Percentiles rank a stretch among this genome's conserved stretches.
Conservation (phyloP, 2,888 invertebrate genomes). For the Lamproptera curius region DNA sequence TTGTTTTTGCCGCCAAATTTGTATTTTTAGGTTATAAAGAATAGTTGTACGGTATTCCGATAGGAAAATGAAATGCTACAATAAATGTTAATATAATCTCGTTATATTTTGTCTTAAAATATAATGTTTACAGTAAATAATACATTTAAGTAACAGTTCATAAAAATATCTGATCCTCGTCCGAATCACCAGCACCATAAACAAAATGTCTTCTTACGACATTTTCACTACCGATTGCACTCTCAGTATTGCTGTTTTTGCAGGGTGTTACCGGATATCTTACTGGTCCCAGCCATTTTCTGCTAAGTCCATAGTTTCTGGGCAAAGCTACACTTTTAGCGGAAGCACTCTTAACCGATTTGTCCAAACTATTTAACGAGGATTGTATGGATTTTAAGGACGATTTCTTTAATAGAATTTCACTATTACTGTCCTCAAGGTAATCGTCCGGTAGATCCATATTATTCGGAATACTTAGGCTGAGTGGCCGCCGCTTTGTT, state of each 20-base stretch:
- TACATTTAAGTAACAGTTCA: conserved; percentile 35
- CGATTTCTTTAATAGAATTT: conserved; percentile 49
- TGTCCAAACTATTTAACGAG: conserved; percentile 57
- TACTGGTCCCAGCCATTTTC: conserved; percentile 81
- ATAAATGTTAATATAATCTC: conserved; percentile 1
- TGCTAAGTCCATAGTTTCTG: conserved; percentile 77
- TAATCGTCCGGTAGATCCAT: conserved; percentile 58
- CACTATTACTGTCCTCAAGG: conserved; percentile 44
- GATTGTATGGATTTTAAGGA: conserved; percentile 65
- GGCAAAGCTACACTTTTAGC: conserved; percentile 73
- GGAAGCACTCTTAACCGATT: conserved; percentile 51
- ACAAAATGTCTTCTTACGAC: conserved; percentile 65
- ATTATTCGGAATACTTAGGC: conserved; percentile 64
- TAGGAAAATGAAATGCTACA: too few relatives aligned
- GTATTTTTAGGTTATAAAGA: too few relatives aligned
- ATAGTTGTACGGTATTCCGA: too few relatives aligned
- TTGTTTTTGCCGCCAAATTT: too few relatives aligned
- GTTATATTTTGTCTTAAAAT: conserved; percentile 9
- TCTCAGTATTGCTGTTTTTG: conserved; percentile 59
- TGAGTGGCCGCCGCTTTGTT: conserved; percentile 62
- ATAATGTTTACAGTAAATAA: conserved; percentile 9
- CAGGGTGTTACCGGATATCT: conserved; percentile 82
- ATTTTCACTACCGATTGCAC: conserved; percentile 56
- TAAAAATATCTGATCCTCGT: conserved; percentile 83
- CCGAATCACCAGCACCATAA: conserved; percentile 74